Evolutionary conservation across 1,140 invertebrate species (phyloP), one percentile per base, ranked within the genome.

Genomic region (Tetraneura akinire): DNA sequence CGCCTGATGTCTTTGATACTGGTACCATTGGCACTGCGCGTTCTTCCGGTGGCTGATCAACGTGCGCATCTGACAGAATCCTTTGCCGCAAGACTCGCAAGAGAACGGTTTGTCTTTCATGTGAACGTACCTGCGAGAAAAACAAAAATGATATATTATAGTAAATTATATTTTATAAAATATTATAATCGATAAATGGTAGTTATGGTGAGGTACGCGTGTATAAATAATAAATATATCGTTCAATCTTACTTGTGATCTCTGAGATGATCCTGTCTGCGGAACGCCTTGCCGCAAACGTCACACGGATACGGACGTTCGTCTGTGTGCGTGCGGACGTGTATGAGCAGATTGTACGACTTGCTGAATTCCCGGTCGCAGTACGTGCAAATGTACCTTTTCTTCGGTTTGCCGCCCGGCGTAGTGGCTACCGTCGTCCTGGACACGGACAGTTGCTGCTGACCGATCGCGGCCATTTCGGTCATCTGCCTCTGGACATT

Each of bases 71-170:
- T 98, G 97, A 86, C 97, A 98, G 87, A 98, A 98, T 1, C 96
- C 96, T 85, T 98, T 98, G 26, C 96, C 95, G 85, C 96, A 98
- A 84, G 97, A 94, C 2, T 89, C 89, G 86, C 96, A 98, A 85
- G 96, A 97, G 87, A 97, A 98, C 3, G 96, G 96, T 85, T 98
- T 98, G 85, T 98, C 96, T 87, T 98, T 98, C 64, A 94, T 95
- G 87, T 98, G 96, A 80, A 98, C 98, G 86, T 97, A 98, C 87
- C 94, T 97, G 89, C 13, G 87, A 57, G 23, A 47, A 26, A 37
- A 37, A 37, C 3, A n/a, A n/a, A n/a, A n/a, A n/a, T n/a, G n/a
- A n/a, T n/a, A n/a, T n/a, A n/a, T n/a, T n/a, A n/a, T n/a, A n/a
- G n/a, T n/a, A n/a, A n/a, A n/a, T n/a, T n/a, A n/a, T n/a, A n/a